phyloP scores from a whole-genome alignment of 2,113 vertebrate species.

The Ceratotherium simum region DNA sequence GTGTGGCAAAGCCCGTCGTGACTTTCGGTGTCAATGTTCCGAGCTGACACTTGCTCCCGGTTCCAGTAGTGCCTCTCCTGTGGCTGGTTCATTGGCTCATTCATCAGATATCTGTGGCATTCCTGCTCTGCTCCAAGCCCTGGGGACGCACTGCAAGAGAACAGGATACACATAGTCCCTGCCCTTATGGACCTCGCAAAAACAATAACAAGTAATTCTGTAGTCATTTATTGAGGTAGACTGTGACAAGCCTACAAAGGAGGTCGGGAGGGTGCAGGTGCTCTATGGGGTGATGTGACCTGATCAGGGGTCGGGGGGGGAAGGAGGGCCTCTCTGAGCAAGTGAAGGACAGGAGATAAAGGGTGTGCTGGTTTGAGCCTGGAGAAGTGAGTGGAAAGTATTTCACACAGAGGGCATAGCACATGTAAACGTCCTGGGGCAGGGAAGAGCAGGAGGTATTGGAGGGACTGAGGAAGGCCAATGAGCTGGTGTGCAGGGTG shows the following conservation, averaged over 20 bases:
- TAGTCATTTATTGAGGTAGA: not conserved
- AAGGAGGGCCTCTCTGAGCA: not conserved
- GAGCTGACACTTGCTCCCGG: not conserved
- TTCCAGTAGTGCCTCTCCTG: not conserved
- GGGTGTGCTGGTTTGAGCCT: not conserved
- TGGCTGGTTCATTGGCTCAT: not conserved
- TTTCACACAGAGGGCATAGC: not conserved
- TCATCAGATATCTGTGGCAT: not conserved
- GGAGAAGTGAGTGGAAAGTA: not conserved
- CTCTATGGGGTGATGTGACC: not conserved
- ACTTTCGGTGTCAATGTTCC: not conserved
- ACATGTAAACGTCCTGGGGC: not conserved
- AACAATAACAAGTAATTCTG: not conserved
- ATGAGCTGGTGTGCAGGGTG: not conserved
- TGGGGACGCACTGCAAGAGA: not conserved
- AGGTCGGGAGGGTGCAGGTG: not conserved
- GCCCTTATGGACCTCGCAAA: not conserved
- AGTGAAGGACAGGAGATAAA: not conserved
- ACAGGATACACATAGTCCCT: not conserved
- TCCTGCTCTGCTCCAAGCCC: not conserved
- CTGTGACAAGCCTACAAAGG: not conserved
- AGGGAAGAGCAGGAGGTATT: not conserved
- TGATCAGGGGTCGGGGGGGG: fast-evolving
- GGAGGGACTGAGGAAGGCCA: not conserved
- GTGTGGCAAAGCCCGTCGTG: not conserved